Conservation (phyloP, 35 echinoderm and acorn worm species). For the Patiria miniata region DNA sequence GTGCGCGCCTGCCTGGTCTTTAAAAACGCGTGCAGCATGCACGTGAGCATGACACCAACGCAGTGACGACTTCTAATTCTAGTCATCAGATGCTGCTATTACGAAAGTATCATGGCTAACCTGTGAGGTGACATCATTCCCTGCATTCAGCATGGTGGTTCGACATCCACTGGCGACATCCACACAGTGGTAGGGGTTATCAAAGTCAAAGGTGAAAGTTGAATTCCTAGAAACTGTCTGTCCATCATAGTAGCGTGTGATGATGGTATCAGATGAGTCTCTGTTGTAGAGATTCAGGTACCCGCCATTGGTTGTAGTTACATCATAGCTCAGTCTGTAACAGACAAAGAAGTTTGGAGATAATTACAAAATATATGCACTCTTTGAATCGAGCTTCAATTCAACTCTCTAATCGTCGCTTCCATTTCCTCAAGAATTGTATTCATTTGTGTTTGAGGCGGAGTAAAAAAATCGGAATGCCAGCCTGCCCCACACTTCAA, state of each 20-base stretch:
- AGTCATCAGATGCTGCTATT: too few relatives aligned
- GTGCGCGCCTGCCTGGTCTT: too few relatives aligned
- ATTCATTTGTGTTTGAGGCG: too few relatives aligned
- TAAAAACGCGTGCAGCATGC: too few relatives aligned
- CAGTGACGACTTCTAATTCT: too few relatives aligned
- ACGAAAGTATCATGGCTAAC: background rate
- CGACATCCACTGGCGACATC: background rate
- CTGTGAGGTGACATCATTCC: background rate
- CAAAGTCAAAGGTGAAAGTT: conserved; percentile 18
- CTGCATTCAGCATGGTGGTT: conserved; percentile 20
- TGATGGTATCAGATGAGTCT: background rate
- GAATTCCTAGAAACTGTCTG: background rate
- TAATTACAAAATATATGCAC: too few relatives aligned
- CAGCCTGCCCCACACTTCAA: too few relatives aligned
- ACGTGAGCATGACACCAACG: too few relatives aligned
- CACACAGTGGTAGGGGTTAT: conserved; percentile 11
- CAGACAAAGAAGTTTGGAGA: background rate
- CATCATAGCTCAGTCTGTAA: background rate
- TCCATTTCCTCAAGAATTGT: too few relatives aligned
- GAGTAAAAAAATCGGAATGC: too few relatives aligned
- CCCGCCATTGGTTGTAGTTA: background rate
- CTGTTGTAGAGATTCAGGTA: conserved; percentile 12
- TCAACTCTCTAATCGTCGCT: too few relatives aligned
- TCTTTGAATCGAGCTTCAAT: too few relatives aligned
- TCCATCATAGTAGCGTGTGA: background rate